These are phyloP conservation scores for Dryobota labecula DNA, from an alignment of 2,888 invertebrate genomes.

Conservation along the genomic window DNA sequence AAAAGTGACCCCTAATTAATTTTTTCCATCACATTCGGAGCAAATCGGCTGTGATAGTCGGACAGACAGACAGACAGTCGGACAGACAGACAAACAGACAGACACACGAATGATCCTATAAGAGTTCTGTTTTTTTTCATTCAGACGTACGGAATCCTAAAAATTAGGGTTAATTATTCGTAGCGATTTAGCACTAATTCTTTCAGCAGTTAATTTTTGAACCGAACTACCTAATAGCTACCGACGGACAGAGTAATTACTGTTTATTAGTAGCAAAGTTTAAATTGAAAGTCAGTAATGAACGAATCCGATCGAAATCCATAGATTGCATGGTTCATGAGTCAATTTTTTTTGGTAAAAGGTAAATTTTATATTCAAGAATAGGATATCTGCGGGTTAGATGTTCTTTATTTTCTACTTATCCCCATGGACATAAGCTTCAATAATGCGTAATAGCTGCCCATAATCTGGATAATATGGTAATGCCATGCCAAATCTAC, in stretches of 20 bases:
- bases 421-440: not conserved
- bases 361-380: not conserved
- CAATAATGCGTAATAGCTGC: not conserved
- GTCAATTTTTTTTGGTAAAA: not conserved
- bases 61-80: no score
- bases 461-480: not conserved
- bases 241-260: not conserved
- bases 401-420: not conserved
- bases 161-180: no score
- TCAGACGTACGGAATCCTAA: no score
- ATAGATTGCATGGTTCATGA: not conserved
- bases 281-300: not conserved
- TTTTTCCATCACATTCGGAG: no score
- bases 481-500: conserved; percentile 26
- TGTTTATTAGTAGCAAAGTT: not conserved
- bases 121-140: no score
- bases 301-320: not conserved
- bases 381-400: not conserved
- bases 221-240: no score
- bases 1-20: no score
- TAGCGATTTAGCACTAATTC: not conserved
- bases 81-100: no score
- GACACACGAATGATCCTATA: no score
- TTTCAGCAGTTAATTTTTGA: not conserved
- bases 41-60: no score